A percentile compares a stretch with the other conserved stretches of the same genome.
Evolutionary conservation across 1,140 invertebrate genomes (phyloP).

Genomic region (Cydia splendana): DNA sequence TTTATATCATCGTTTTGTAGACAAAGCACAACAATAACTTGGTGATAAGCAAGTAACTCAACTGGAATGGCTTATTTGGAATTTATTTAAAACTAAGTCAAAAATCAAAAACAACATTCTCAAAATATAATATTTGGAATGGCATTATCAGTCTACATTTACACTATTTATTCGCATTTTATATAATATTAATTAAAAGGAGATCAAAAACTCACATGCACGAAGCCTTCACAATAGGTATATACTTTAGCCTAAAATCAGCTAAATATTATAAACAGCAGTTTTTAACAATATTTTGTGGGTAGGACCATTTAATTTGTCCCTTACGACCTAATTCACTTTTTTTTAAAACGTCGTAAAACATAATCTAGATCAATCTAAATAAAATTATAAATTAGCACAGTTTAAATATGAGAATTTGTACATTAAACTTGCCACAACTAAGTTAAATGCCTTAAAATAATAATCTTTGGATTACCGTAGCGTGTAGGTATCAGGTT

Average conservation of each 20-base stretch:
- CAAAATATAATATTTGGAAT: slow-evolving; percentile 18
- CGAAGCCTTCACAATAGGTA: slow-evolving; percentile 37
- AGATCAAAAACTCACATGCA: slow-evolving; percentile 54
- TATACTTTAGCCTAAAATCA: slow-evolving; percentile 17
- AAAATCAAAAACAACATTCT: neutral
- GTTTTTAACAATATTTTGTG: neutral
- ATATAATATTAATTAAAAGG: slow-evolving; percentile 39
- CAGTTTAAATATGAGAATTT: slow-evolving; percentile 15
- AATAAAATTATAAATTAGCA: slow-evolving; percentile 4
- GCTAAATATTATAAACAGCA: slow-evolving; percentile 26
- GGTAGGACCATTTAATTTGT: neutral
- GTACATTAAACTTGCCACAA: neutral
- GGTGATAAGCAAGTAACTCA: neutral
- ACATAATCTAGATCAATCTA: neutral
- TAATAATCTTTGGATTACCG: slow-evolving; percentile 6
- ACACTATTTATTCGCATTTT: slow-evolving; percentile 34
- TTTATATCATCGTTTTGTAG: neutral
- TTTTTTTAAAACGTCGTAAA: neutral
- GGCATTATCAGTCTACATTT: slow-evolving; percentile 27
- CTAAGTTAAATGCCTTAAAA: neutral
- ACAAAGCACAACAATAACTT: neutral
- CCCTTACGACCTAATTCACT: neutral
- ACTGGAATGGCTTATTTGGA: slow-evolving; percentile 44
- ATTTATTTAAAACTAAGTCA: slow-evolving; percentile 3
- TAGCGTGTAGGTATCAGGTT: slow-evolving; percentile 12